Percentiles rank a stretch among this genome's conserved stretches.
Conservation (phyloP, 2,797 vertebrate species). For the Selene dorsalis region DNA sequence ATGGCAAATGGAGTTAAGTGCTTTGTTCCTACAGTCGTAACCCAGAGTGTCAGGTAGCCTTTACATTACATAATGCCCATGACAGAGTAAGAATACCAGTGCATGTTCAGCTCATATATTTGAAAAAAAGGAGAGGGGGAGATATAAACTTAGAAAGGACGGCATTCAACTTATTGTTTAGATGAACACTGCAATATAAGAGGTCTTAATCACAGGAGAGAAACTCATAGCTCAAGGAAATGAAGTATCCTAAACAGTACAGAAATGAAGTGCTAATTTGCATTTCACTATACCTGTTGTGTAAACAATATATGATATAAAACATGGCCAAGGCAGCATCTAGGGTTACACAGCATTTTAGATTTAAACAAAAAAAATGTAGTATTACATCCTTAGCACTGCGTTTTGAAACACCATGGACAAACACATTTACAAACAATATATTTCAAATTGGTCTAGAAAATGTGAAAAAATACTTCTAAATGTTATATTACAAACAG, state of each 20-base stretch:
- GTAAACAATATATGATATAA: neutral
- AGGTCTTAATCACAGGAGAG: neutral
- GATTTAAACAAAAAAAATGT: neutral
- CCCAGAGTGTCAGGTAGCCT: constrained; percentile 26
- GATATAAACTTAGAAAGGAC: neutral
- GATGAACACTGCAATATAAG: neutral
- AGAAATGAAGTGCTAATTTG: neutral
- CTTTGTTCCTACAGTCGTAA: constrained; percentile 59
- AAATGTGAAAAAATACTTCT: neutral
- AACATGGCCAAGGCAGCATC: neutral
- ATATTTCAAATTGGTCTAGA: neutral
- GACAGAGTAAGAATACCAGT: neutral
- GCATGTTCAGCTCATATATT: neutral
- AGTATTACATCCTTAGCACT: neutral
- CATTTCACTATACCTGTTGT: neutral
- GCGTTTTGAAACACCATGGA: neutral
- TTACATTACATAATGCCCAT: constrained; percentile 26
- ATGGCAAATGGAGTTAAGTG: constrained; percentile 69
- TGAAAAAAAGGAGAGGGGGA: neutral
- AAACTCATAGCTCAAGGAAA: neutral
- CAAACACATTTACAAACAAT: neutral
- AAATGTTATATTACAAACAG: neutral
- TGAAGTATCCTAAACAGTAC: constrained; percentile 5
- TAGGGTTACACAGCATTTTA: neutral
- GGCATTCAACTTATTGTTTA: neutral